These are phyloP conservation scores for Oryzias melastigma DNA, from an alignment of 2,113 vertebrate genomes.

Conservation along the genomic window DNA sequence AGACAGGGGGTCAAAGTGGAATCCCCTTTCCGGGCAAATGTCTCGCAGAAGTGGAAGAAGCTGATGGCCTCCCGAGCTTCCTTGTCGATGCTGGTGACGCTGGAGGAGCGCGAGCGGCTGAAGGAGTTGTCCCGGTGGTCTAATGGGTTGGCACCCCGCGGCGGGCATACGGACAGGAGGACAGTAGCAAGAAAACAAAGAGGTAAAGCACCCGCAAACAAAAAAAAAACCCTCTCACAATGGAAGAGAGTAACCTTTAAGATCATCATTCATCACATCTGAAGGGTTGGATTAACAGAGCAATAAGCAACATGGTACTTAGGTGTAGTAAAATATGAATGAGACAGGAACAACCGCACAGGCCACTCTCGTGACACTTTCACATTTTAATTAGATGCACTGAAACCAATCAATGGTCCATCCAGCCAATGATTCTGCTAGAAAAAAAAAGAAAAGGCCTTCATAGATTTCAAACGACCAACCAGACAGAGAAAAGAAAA, in stretches of 20 bases:
- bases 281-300: not conserved
- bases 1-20: conserved; percentile 84
- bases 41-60: conserved; percentile 92
- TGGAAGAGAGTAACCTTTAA: not conserved
- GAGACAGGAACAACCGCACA: conserved; percentile 7
- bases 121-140: conserved; percentile 98
- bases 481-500: conserved; percentile 52
- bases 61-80: conserved; percentile 92
- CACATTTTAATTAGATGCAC: conserved; percentile 7
- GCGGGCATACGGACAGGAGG: conserved; percentile 81
- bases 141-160: conserved; percentile 82
- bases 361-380: conserved; percentile 11
- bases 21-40: conserved; percentile 89
- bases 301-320: conserved; percentile 7
- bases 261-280: not conserved
- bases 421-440: conserved; percentile 6
- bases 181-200: conserved; percentile 74
- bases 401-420: conserved; percentile 14
- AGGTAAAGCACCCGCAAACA: conserved; percentile 75
- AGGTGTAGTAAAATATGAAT: not conserved
- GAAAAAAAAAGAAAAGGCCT: conserved; percentile 2
- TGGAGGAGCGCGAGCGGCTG: conserved; percentile 97
- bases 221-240: not conserved
- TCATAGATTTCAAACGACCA: conserved; percentile 11
- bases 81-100: conserved; percentile 98